A percentile compares a stretch with the other conserved stretches of the same genome.
Conservation (phyloP, 2,113 vertebrate genomes). For the Bombycilla garrulus region DNA sequence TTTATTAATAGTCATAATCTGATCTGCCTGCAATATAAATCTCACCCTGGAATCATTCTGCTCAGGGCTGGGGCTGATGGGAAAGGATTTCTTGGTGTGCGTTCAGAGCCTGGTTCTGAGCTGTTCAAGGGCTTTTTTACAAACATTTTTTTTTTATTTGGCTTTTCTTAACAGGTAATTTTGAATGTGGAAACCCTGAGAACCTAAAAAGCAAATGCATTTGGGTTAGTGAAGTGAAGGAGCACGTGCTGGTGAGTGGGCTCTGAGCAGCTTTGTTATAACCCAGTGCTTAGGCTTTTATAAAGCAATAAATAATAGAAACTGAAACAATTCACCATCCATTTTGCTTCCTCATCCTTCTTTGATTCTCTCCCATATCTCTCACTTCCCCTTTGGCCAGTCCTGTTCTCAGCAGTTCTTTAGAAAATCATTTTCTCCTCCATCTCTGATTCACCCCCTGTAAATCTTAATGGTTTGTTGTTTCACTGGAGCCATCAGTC, state of each 20-base stretch:
- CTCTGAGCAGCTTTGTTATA: background rate
- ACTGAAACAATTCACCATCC: slow-evolving; percentile 27
- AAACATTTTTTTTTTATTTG: background rate
- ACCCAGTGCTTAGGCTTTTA: background rate
- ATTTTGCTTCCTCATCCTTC: slow-evolving; percentile 6
- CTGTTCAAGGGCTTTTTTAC: background rate
- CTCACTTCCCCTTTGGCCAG: slow-evolving; percentile 40
- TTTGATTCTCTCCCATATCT: background rate
- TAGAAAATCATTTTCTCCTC: slow-evolving; percentile 30
- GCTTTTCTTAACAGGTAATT: slow-evolving; percentile 70
- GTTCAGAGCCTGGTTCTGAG: background rate
- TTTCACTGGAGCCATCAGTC: slow-evolving; percentile 43
- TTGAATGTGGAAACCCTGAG: slow-evolving; percentile 81
- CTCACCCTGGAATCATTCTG: background rate
- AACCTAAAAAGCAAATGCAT: slow-evolving; percentile 80
- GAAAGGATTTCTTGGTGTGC: background rate
- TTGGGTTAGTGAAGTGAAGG: slow-evolving; percentile 68
- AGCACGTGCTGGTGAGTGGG: slow-evolving; percentile 75
- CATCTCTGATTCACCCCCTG: slow-evolving; percentile 38
- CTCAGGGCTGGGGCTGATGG: background rate
- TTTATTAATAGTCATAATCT: slow-evolving; percentile 43
- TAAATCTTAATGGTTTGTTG: slow-evolving; percentile 65
- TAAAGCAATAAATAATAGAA: slow-evolving; percentile 44
- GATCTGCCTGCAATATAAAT: background rate
- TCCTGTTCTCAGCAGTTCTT: slow-evolving; percentile 37